These are phyloP conservation scores for Phyto melanocephala DNA, from an alignment of 2,888 invertebrate species.

Conservation along the genomic window DNA sequence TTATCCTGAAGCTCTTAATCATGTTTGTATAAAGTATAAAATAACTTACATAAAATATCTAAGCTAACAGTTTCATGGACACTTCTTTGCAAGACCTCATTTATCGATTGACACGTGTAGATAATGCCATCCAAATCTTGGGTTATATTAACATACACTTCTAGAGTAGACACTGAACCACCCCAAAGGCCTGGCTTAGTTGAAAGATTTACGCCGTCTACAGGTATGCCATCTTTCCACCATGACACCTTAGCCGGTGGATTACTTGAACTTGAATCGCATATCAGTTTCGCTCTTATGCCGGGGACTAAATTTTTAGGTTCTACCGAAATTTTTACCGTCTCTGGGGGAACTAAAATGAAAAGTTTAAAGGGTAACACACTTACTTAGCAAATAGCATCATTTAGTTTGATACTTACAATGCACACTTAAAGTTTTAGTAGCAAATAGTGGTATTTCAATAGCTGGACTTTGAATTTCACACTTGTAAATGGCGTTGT, in stretches of 20 bases:
- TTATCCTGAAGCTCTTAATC: not conserved
- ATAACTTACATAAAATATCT: slow-evolving; percentile 75
- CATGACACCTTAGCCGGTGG: slow-evolving; percentile 76
- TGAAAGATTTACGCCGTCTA: slow-evolving; percentile 75
- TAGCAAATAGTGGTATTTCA: slow-evolving; percentile 75
- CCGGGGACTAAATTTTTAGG: slow-evolving; percentile 75
- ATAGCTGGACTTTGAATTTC: slow-evolving; percentile 75
- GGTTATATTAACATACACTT: slow-evolving; percentile 75
- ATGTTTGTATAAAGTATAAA: not conserved
- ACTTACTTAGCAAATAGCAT: not conserved
- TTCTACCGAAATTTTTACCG: slow-evolving; percentile 75
- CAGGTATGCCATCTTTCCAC: slow-evolving; percentile 77
- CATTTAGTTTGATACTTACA: slow-evolving; percentile 69
- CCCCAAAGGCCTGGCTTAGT: slow-evolving; percentile 76
- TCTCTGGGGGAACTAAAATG: slow-evolving; percentile 74
- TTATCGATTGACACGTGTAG: slow-evolving; percentile 77
- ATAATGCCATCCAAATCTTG: slow-evolving; percentile 76
- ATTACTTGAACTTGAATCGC: slow-evolving; percentile 76
- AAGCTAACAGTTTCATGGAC: slow-evolving; percentile 75
- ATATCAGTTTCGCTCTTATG: slow-evolving; percentile 74
- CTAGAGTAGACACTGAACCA: slow-evolving; percentile 75
- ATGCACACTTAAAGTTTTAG: slow-evolving; percentile 74
- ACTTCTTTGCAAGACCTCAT: slow-evolving; percentile 75
- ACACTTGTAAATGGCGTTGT: slow-evolving; percentile 76
- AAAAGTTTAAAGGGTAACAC: not conserved